These are phyloP conservation scores for Acanthiza pusilla DNA, from an alignment of 2,797 vertebrate genomes.

Conservation along the genomic window DNA sequence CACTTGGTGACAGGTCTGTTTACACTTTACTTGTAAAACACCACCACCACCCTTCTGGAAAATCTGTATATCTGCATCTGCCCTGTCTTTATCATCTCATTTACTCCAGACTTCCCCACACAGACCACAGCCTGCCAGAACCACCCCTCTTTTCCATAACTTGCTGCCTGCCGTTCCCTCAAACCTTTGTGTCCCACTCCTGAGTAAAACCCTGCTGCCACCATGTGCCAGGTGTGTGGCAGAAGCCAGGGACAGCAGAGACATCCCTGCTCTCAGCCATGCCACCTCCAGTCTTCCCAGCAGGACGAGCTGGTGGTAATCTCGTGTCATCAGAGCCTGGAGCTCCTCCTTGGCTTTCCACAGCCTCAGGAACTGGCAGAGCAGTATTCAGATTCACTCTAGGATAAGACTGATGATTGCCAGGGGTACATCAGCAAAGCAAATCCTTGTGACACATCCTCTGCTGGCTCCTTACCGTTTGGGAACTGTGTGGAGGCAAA, in stretches of 20 bases:
- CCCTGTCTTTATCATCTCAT: neutral
- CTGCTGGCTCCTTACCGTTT: slow-evolving; percentile 79
- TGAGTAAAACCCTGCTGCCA: neutral
- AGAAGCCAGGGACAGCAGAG: neutral
- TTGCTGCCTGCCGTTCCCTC: neutral
- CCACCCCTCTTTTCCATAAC: neutral
- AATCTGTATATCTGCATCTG: neutral
- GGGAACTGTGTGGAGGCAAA: slow-evolving; percentile 92
- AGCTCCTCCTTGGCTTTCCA: neutral
- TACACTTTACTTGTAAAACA: neutral
- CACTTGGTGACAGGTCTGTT: neutral
- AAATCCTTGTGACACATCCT: neutral
- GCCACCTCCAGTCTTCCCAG: neutral
- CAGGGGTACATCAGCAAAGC: neutral
- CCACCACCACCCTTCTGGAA: neutral
- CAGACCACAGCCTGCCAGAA: fast-evolving
- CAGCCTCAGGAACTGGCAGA: neutral
- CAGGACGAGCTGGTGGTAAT: neutral
- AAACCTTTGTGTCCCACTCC: neutral
- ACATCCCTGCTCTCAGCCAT: neutral
- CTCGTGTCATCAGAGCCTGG: neutral
- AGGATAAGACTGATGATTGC: neutral
- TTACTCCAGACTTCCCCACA: neutral
- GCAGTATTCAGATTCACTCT: neutral
- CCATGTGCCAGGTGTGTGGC: neutral